Evolutionary conservation across 2,888 invertebrate species (phyloP), one percentile per base, ranked within the genome.

Genomic region (Noctua janthe): DNA sequence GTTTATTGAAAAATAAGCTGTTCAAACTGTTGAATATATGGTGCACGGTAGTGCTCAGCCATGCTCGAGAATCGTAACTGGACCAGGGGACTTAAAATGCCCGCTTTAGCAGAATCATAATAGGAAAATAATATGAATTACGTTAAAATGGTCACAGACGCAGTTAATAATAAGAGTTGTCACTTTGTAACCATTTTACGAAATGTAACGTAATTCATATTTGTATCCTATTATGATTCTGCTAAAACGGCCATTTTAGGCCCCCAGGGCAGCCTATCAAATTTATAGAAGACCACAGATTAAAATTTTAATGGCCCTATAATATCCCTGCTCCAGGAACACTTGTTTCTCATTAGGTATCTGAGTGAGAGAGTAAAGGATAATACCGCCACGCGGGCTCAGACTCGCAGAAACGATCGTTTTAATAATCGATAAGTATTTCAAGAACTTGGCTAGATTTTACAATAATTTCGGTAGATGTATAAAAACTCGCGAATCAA

Each of bases 1-100:
- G 39, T 39, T 35, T 23, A 71, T 39, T 39, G 51, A 39, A 71
- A 71, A 71, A 54, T 23, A 71, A 71, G 71, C 54, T 71, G 51
- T 54, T 23, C 35, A 71, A 71, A 71, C 51, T 35, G 8, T 35
- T 54, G 13, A 7, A 23, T 71, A 54, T 43, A 71, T 35, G 71
- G 35, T 13, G 71, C 13, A 71, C 35, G 35, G 35, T 20, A 71
- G 54, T 15, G 35, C 15, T 47, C 15, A 69, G 47, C 54, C 23
- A 35, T 15, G 71, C 8, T 54, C 51, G 51, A 23, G 13, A 71
- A 71, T 71, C 23, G 23, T 4, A 35, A 35, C 15, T 23, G 23
- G 43, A n/a, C n/a, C 20, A 54, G 23, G 49, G 15, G 54, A 23
- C 20, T 23, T 10, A 10, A 54, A 23, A 54, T 54, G 10, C 0